phyloP scores from a whole-genome alignment of 2,797 vertebrate genomes.

The Staurois parvus region DNA sequence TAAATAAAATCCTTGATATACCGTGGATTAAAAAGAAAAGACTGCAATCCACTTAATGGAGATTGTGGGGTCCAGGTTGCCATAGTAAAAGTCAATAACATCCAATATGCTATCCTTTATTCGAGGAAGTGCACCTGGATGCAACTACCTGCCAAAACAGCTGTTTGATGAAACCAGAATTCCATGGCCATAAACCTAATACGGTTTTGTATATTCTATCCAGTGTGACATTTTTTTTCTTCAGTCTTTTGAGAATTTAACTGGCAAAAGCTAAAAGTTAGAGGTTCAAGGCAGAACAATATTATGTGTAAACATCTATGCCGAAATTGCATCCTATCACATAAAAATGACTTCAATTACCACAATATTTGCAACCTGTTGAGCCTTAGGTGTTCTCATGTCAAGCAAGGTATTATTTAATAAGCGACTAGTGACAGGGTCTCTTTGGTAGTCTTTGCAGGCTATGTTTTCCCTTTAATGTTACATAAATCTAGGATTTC shows the following conservation, averaged over 20 bases:
- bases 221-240: neutral
- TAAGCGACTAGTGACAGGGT: neutral
- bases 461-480: conserved; percentile 21
- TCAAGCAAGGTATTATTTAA: conserved; percentile 11
- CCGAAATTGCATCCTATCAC: neutral
- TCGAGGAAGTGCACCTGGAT: conserved; percentile 31
- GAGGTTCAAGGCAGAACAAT: neutral
- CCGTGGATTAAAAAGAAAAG: neutral
- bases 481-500: conserved; percentile 46
- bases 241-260: neutral
- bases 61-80: conserved; percentile 3
- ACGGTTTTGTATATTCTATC: neutral
- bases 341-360: neutral
- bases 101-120: conserved; percentile 18
- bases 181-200: neutral
- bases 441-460: neutral
- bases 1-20: neutral
- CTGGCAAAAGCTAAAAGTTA: neutral
- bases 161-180: neutral
- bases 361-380: neutral
- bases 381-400: conserved; percentile 15
- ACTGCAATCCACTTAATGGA: neutral
- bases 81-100: conserved; percentile 11
- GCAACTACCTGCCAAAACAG: conserved; percentile 28
- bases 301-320: neutral